phyloP scores from a whole-genome alignment of 1,140 invertebrate genomes.

The Phymorhynchus buccinoides region DNA sequence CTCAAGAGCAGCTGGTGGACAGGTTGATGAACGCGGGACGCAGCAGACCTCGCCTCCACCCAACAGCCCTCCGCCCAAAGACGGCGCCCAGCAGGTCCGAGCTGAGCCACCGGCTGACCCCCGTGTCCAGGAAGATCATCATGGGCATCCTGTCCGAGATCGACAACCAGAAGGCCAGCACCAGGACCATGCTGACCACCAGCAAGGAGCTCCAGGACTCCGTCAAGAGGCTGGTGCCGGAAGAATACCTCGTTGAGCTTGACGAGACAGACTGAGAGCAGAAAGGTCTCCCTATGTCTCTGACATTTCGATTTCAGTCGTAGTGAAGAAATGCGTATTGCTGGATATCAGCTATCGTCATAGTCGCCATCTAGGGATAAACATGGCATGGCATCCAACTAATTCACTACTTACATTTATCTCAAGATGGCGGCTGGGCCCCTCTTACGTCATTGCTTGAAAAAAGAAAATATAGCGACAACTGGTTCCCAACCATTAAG shows the following conservation, averaged over 20 bases:
- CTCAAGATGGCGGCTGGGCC: too few species aligned
- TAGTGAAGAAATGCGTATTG: too few species aligned
- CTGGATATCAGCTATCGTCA: too few species aligned
- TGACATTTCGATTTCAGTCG: too few species aligned
- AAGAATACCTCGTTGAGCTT: neutral
- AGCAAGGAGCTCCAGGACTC: conserved; percentile 11
- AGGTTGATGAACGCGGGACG: neutral
- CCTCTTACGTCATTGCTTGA: too few species aligned
- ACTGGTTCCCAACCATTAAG: too few species aligned
- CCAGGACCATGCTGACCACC: neutral
- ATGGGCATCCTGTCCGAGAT: conserved; percentile 15
- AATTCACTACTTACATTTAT: too few species aligned
- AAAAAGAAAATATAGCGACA: too few species aligned
- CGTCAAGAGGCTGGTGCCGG: conserved; percentile 7
- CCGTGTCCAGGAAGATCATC: neutral
- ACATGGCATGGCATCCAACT: too few species aligned
- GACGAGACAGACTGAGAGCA: neutral
- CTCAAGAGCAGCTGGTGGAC: neutral
- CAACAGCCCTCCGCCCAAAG: neutral
- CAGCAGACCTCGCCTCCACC: too few species aligned
- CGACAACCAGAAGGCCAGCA: conserved; percentile 22
- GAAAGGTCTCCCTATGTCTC: too few species aligned
- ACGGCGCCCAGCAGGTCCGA: neutral
- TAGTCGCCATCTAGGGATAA: too few species aligned
- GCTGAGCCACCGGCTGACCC: conserved; percentile 1